Base-by-base conservation (phyloP, 2,113 vertebrate genomes). In the Eurypyga helias region DNA sequence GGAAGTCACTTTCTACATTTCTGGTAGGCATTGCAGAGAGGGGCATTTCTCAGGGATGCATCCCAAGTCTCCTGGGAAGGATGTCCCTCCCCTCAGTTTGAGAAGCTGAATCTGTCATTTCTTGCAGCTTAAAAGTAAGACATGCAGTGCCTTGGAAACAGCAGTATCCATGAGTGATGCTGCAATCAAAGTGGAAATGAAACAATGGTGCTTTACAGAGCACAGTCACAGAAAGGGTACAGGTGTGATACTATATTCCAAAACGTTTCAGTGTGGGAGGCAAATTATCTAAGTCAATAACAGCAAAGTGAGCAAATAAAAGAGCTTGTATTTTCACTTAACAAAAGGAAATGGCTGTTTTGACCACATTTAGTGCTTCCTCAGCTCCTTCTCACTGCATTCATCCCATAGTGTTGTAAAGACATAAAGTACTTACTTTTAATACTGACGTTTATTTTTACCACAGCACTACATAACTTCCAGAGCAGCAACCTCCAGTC, bases 261-360 rank as follows among this genome's bases (percentile, higher is more conserved):
- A 57, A 92, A 38, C 12, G n/a, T 58, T 95, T 72, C 80, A 24
- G 62, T 23, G 92, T 95, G 89, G 86, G 94, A 92, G 77, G 83
- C 21, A 89, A 92, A 95, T 89, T 89, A 87, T 65, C 87, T 91
- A 45, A 45, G 81, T 83, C 84, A 87, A 57, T 89, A 96, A 89
- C 41, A 84, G 62, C 85, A 93, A 91, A 89, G 58, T 31, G 57
- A 95, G 41, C 65, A 93, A 87, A 93, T 95, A 61, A 83, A 95
- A 83, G 81, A 90, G 41, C 61, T 55, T 69, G 70, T 91, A 34
- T 92, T 94, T 91, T 69, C 70, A 79, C 25, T 73, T 85, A 80
- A 69, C 89, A 85, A 79, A 84, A 80, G 16, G 48, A 89, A 95
- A 89, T 58, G 62, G 70, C 36, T 89, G 45, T 57, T 95, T 89